phyloP scores from a whole-genome alignment of 2,888 invertebrate species.

The Cerastis leucographa region DNA sequence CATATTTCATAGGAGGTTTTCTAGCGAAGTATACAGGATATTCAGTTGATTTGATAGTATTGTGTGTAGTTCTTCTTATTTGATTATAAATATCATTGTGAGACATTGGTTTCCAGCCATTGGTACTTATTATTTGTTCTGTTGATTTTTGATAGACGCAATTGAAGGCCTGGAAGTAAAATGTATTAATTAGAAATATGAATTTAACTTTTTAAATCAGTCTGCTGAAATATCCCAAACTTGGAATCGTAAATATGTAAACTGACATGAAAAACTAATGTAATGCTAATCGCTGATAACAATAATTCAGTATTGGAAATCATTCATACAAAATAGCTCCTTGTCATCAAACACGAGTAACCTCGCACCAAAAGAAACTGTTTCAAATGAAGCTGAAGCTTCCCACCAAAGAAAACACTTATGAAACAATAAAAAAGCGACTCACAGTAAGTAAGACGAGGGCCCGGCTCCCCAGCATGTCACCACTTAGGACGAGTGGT shows the following conservation, averaged over 20 bases:
- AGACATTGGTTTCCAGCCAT: constrained; percentile 71
- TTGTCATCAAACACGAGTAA: background rate
- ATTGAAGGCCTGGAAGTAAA: constrained; percentile 44
- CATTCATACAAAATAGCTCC: background rate
- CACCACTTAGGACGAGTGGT: constrained; percentile 66
- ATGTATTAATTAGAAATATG: background rate
- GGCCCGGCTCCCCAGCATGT: constrained; percentile 57
- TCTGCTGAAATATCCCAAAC: background rate
- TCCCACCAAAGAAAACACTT: constrained; percentile 52
- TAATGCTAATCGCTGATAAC: background rate
- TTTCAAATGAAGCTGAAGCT: constrained; percentile 27
- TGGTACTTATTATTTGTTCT: constrained; percentile 37
- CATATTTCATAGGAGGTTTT: background rate
- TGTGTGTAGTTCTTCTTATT: constrained; percentile 32
- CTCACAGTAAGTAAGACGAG: constrained; percentile 63
- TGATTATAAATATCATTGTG: constrained; percentile 59
- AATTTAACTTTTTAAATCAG: background rate
- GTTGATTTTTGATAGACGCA: constrained; percentile 12
- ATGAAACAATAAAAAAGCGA: constrained; percentile 56
- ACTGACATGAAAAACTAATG: background rate
- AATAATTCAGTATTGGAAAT: background rate
- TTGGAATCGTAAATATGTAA: too few species aligned
- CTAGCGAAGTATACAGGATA: constrained; percentile 20
- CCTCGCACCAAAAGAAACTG: constrained; percentile 19
- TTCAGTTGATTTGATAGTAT: constrained; percentile 9